A percentile compares a stretch with the other conserved stretches of the same genome.
Evolutionary conservation across 30 jellyfish, hydroid and myxozoan genomes (phyloP).

Genomic region (Cassiopea xamachana): DNA sequence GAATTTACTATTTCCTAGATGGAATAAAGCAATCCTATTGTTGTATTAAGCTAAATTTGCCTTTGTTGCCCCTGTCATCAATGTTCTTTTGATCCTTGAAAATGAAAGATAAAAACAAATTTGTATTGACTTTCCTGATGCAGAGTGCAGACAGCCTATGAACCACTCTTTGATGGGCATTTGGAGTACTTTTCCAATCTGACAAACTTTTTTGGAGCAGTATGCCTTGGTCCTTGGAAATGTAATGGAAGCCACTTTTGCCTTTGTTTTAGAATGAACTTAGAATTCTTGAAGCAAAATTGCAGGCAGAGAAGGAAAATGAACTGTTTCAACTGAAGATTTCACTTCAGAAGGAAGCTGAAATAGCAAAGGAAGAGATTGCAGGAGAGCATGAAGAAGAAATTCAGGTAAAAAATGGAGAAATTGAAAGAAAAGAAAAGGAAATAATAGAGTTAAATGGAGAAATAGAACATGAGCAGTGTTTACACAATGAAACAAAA

Average conservation of each 20-base stretch:
- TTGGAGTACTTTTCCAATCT: too few species aligned
- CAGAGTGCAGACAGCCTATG: too few species aligned
- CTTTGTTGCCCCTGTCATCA: background rate
- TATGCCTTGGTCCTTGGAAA: too few species aligned
- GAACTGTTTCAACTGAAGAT: slow-evolving; percentile 9
- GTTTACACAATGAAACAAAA: slow-evolving; percentile 21
- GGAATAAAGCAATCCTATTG: background rate
- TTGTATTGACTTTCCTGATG: too few species aligned
- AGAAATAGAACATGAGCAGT: slow-evolving; percentile 15
- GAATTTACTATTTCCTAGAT: background rate
- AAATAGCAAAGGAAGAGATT: background rate
- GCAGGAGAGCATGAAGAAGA: background rate
- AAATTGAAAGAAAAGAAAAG: slow-evolving; percentile 7
- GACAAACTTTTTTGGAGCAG: too few species aligned
- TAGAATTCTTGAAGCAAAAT: slow-evolving; percentile 5
- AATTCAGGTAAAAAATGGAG: background rate
- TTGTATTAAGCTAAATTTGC: background rate
- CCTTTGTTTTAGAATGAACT: background rate
- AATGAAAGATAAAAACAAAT: too few species aligned
- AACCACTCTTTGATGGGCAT: too few species aligned
- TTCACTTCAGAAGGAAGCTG: slow-evolving; percentile 7
- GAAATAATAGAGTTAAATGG: background rate
- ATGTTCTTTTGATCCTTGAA: too few species aligned
- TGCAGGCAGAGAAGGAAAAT: slow-evolving; percentile 12
- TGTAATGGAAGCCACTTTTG: background rate